These are phyloP conservation scores for Ochropacha duplaris DNA, from an alignment of 2,888 invertebrate species.

Conservation along the genomic window DNA sequence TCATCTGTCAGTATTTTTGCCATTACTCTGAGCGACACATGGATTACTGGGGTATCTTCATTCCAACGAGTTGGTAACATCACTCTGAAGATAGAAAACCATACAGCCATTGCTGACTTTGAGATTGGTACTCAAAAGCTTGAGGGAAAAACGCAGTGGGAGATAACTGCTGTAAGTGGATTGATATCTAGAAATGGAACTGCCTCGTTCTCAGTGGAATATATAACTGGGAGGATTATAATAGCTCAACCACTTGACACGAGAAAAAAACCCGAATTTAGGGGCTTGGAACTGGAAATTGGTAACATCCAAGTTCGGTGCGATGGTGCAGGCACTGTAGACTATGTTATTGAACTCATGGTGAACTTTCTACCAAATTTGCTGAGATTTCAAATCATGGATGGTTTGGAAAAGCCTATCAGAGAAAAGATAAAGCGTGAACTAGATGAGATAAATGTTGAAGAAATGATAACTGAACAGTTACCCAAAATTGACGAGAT, in stretches of 20 bases:
- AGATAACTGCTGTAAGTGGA: slow-evolving; percentile 87
- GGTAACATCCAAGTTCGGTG: slow-evolving; percentile 93
- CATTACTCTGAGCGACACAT: slow-evolving; percentile 88
- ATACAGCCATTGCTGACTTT: slow-evolving; percentile 85
- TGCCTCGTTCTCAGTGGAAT: slow-evolving; percentile 90
- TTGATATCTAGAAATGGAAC: slow-evolving; percentile 87
- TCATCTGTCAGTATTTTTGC: slow-evolving; percentile 87
- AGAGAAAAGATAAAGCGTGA: slow-evolving; percentile 88
- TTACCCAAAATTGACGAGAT: slow-evolving; percentile 86
- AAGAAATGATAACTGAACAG: slow-evolving; percentile 87
- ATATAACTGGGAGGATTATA: slow-evolving; percentile 86
- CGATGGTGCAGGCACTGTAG: slow-evolving; percentile 93
- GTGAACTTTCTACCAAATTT: slow-evolving; percentile 93
- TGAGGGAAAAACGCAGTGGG: slow-evolving; percentile 91
- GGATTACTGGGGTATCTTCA: slow-evolving; percentile 90
- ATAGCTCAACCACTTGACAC: slow-evolving; percentile 91
- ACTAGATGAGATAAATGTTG: slow-evolving; percentile 88
- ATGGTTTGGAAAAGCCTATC: slow-evolving; percentile 90
- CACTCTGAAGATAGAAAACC: slow-evolving; percentile 87
- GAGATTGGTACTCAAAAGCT: slow-evolving; percentile 92
- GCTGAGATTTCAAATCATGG: slow-evolving; percentile 93
- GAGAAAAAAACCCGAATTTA: slow-evolving; percentile 86
- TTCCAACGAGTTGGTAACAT: slow-evolving; percentile 93
- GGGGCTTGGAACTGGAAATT: slow-evolving; percentile 89
- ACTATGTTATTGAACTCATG: slow-evolving; percentile 91